These are phyloP conservation scores for Trachymyrmex septentrionalis DNA, from an alignment of 1,140 invertebrate genomes.

Conservation along the genomic window DNA sequence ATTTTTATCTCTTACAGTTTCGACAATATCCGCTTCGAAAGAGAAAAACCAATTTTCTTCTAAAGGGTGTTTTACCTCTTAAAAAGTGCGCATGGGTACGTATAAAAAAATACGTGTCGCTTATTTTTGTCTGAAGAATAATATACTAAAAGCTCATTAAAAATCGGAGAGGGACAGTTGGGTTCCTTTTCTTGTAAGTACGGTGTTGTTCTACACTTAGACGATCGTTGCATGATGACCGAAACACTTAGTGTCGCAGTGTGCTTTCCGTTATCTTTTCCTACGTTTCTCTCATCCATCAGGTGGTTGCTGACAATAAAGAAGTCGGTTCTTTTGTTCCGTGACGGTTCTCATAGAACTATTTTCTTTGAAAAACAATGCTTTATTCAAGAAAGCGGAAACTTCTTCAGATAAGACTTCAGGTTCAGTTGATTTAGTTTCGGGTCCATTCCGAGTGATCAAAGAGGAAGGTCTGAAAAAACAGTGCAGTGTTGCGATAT, in stretches of 20 bases:
- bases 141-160: too few relatives aligned
- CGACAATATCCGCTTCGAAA: too few relatives aligned
- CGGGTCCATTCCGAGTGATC: conserved; percentile 25
- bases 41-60: too few relatives aligned
- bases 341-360: conserved; percentile 27
- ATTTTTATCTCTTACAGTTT: too few relatives aligned
- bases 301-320: conserved; percentile 54
- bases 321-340: conserved; percentile 32
- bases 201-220: conserved; percentile 71
- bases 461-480: background rate
- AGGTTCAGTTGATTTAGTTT: conserved; percentile 44
- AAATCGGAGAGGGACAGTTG: too few relatives aligned
- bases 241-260: conserved; percentile 45
- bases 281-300: conserved; percentile 57
- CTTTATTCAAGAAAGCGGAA: conserved; percentile 42
- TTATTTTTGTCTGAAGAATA: too few relatives aligned
- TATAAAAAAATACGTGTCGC: too few relatives aligned
- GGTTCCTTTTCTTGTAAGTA: conserved; percentile 42
- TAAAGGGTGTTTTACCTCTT: too few relatives aligned
- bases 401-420: conserved; percentile 7
- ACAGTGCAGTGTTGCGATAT: background rate
- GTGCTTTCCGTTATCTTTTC: background rate
- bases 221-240: conserved; percentile 77
- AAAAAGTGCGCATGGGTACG: too few relatives aligned
- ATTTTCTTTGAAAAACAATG: conserved; percentile 48